phyloP scores from a whole-genome alignment of 2,113 vertebrate genomes.

The Pipra filicauda region DNA sequence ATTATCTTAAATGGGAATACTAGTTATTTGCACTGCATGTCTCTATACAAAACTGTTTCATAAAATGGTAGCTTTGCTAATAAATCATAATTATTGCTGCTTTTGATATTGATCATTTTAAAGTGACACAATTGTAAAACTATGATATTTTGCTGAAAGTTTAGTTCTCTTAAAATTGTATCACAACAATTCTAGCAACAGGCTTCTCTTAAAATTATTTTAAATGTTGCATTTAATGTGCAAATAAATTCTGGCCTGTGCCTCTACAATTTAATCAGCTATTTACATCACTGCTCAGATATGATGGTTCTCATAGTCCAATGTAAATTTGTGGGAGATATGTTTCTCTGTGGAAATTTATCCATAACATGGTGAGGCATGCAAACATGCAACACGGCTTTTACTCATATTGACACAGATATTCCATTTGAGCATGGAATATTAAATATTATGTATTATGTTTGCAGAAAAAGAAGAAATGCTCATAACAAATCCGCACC shows the following conservation, averaged over 20 bases:
- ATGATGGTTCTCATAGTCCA: neutral
- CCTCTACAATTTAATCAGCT: neutral
- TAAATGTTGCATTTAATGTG: neutral
- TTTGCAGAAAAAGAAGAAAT: neutral
- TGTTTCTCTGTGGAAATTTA: neutral
- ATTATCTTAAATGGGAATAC: neutral
- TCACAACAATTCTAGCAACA: neutral
- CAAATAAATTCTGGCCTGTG: neutral
- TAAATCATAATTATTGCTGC: neutral
- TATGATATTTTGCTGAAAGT: neutral
- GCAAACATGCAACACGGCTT: neutral
- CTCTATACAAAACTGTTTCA: neutral
- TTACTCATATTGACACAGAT: neutral
- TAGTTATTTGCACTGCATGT: neutral
- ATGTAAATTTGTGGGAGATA: neutral
- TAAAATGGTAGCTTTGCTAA: neutral
- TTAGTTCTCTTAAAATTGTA: neutral
- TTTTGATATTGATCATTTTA: neutral
- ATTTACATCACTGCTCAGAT: neutral
- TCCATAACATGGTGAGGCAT: neutral
- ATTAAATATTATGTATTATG: neutral
- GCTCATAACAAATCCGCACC: neutral
- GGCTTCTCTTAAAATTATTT: neutral
- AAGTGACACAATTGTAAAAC: neutral
- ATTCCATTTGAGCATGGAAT: neutral